These are phyloP conservation scores for Ditylenchus weischeri DNA, from an alignment of 2,888 invertebrate genomes.

Conservation along the genomic window DNA sequence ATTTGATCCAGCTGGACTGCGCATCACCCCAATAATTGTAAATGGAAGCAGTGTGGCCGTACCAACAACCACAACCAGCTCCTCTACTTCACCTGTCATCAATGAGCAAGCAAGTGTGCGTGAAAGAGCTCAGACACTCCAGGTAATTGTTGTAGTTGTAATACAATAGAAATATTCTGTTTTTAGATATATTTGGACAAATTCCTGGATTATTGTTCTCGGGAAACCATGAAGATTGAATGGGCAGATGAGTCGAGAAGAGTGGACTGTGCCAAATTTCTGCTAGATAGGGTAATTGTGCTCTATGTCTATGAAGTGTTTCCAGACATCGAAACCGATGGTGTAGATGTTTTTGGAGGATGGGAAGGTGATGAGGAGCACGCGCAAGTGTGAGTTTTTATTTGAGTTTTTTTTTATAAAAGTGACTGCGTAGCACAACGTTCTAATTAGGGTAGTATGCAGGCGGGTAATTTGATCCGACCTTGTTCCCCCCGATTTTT, in stretches of 20 bases:
- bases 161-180: background rate
- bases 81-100: constrained; percentile 12
- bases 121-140: constrained; percentile 50
- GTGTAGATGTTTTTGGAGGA: constrained; percentile 52
- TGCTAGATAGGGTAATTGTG: constrained; percentile 45
- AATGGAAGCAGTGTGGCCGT: constrained; percentile 8
- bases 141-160: constrained; percentile 27
- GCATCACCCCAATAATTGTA: constrained; percentile 8
- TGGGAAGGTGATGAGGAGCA: constrained; percentile 50
- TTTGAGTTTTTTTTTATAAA: too few relatives aligned
- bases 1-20: constrained; percentile 12
- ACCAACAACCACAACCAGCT: constrained; percentile 1
- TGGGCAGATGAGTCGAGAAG: constrained; percentile 51
- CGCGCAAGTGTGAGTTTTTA: background rate
- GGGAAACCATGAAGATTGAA: constrained; percentile 53
- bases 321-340: constrained; percentile 39
- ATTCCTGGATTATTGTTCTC: constrained; percentile 53
- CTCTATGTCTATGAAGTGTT: constrained; percentile 44
- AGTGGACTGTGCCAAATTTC: constrained; percentile 49
- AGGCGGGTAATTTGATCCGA: constrained; percentile 3
- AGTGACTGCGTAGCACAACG: background rate
- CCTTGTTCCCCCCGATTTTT: too few relatives aligned
- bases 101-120: constrained; percentile 30
- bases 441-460: constrained; percentile 26
- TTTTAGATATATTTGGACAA: constrained; percentile 55